These are phyloP conservation scores for Alviniconcha marisindica DNA, from an alignment of 1,140 invertebrate genomes.

Conservation along the genomic window DNA sequence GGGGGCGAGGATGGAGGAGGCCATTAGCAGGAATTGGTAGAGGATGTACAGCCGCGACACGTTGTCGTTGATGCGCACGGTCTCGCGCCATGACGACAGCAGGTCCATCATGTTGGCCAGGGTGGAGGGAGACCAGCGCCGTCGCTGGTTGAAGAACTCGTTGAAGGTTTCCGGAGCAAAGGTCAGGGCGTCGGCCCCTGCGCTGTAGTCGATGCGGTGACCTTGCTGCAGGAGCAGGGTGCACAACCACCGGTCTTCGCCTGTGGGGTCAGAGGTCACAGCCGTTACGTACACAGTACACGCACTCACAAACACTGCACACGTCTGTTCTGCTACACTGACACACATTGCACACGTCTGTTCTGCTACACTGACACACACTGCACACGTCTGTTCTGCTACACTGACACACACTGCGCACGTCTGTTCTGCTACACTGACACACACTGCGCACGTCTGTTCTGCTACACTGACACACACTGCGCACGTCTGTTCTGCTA, in stretches of 20 bases:
- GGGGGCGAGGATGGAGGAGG: conserved; percentile 93
- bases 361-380: too few relatives aligned
- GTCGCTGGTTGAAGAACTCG: conserved; percentile 78
- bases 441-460: too few relatives aligned
- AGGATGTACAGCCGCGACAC: conserved; percentile 81
- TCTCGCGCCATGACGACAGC: conserved; percentile 78
- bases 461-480: too few relatives aligned
- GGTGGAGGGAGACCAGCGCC: conserved; percentile 83
- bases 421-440: too few relatives aligned
- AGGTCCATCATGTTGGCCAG: conserved; percentile 84
- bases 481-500: too few relatives aligned
- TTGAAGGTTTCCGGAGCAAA: conserved; percentile 81
- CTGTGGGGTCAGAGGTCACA: too few relatives aligned
- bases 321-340: too few relatives aligned
- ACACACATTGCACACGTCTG: too few relatives aligned
- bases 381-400: too few relatives aligned
- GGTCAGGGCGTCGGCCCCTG: conserved; percentile 82
- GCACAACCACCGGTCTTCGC: conserved; percentile 83
- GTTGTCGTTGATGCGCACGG: conserved; percentile 80
- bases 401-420: too few relatives aligned
- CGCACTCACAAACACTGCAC: too few relatives aligned
- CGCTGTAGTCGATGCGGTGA: conserved; percentile 83
- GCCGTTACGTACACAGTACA: too few relatives aligned
- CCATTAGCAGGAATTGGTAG: conserved; percentile 84
- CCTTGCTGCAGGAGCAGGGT: conserved; percentile 82